A percentile compares a stretch with the other conserved stretches of the same genome.
Evolutionary conservation across 2,113 vertebrate genomes (phyloP).

Genomic region (Hypomesus transpacificus): DNA sequence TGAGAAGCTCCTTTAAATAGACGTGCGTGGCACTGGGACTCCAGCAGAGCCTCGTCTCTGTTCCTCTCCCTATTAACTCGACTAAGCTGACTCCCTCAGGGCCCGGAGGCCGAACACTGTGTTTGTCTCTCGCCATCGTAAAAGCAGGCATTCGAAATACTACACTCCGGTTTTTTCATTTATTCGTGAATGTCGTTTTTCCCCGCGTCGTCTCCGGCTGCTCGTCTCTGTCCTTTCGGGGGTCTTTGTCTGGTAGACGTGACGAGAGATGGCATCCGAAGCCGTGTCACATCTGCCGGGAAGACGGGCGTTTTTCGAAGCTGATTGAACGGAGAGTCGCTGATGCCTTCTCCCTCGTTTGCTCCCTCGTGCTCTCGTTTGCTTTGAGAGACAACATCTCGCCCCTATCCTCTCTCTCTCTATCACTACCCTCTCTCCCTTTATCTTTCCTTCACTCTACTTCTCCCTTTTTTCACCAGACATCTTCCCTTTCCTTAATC

Average conservation of each 20-base stretch:
- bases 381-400: neutral
- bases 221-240: slow-evolving; percentile 2
- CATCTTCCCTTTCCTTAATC: neutral
- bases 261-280: too few relatives aligned
- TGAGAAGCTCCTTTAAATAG: slow-evolving; percentile 68
- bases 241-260: neutral
- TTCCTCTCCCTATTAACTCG: too few relatives aligned
- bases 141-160: too few relatives aligned
- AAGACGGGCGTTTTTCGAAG: too few relatives aligned
- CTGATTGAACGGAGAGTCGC: neutral
- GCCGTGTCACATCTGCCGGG: too few relatives aligned
- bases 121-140: too few relatives aligned
- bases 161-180: too few relatives aligned
- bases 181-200: too few relatives aligned
- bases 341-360: neutral
- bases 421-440: neutral
- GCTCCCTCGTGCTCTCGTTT: neutral
- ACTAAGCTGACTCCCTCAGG: too few relatives aligned
- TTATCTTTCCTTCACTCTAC: neutral
- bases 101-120: too few relatives aligned
- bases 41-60: neutral
- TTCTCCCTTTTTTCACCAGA: neutral
- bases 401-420: slow-evolving; percentile 9
- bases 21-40: slow-evolving; percentile 23
- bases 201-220: too few relatives aligned